Evolutionary conservation across 2,888 invertebrate species (phyloP), one percentile per base, ranked within the genome.

Genomic region (Orgyia antiqua): DNA sequence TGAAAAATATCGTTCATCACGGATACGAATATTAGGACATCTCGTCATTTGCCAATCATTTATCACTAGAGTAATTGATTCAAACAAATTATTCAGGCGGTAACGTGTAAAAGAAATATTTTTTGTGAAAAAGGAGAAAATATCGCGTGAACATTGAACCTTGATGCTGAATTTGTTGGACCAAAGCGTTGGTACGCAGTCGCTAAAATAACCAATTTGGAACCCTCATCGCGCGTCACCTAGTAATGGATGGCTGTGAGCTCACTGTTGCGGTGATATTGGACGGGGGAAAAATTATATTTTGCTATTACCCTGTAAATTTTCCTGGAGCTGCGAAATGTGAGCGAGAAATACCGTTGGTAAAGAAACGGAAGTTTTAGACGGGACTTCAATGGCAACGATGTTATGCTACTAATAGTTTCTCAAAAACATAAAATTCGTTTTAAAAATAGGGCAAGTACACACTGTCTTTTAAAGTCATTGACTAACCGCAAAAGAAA

Each of bases 181-280:
- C 39, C 41, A 47, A 46, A 41, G 45, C 41, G 52, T 48, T 48
- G 51, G 36, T 44, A 48, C 51, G 45, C 50, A 48, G 55, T 43
- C 37, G 49, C 52, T 58, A 59, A 59, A 64, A 65, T 56, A 62
- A 67, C 61, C 64, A 70, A 68, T 67, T 66, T 59, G 52, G 55
- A 51, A 68, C 66, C 68, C 68, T 68, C 67, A 61, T 67, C 66
- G 57, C 55, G 52, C 61, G 64, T 68, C 66, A 66, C 45, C 51
- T 46, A 36, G 60, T 69, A 67, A 68, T 66, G 62, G 65, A 69
- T 68, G 61, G 58, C 53, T 43, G 45, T 48, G 49, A 39, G 47
- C 33, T 45, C 45, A 45, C 42, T 49, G 40, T 46, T 49, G 51
- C 54, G 46, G 46, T 49, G 54, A 51, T 53, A 51, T 54, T 54